Percentiles rank a stretch among this genome's conserved stretches.
Evolutionary conservation across 2,797 vertebrate species (phyloP).

Genomic region (Sebastes alutus): DNA sequence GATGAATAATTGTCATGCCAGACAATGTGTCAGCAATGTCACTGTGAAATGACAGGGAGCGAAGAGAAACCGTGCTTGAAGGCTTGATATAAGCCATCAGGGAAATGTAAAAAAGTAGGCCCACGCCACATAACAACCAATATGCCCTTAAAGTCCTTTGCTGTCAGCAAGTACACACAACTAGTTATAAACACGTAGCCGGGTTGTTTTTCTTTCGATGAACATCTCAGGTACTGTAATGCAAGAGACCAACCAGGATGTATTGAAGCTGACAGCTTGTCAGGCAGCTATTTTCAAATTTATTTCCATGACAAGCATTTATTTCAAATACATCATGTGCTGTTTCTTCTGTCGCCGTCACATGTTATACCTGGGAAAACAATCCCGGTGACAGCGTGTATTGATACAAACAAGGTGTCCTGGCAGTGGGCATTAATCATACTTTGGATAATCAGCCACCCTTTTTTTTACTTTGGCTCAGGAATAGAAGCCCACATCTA

Average conservation of each 20-base stretch:
- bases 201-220: slow-evolving; percentile 50
- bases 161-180: slow-evolving; percentile 61
- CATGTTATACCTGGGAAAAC: slow-evolving; percentile 38
- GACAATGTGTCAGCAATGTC: slow-evolving; percentile 42
- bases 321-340: slow-evolving; percentile 78
- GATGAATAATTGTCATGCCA: slow-evolving; percentile 58
- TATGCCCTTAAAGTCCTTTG: slow-evolving; percentile 64
- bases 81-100: slow-evolving; percentile 40
- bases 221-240: slow-evolving; percentile 65
- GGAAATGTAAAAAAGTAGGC: slow-evolving; percentile 40
- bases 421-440: slow-evolving; percentile 75
- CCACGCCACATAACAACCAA: slow-evolving; percentile 48
- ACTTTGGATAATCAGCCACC: slow-evolving; percentile 65
- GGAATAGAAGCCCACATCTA: not conserved
- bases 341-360: slow-evolving; percentile 48
- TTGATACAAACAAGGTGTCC: slow-evolving; percentile 69
- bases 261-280: slow-evolving; percentile 76
- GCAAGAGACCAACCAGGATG: slow-evolving; percentile 44
- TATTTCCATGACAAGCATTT: slow-evolving; percentile 75
- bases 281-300: slow-evolving; percentile 77
- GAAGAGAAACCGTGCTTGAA: slow-evolving; percentile 18
- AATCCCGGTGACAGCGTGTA: slow-evolving; percentile 55
- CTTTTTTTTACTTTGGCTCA: slow-evolving; percentile 23
- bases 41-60: slow-evolving; percentile 39
- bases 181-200: slow-evolving; percentile 41